A percentile compares a stretch with the other conserved stretches of the same genome.
phyloP scores from a whole-genome alignment of 2,888 invertebrate genomes.

The Altica lythri region DNA sequence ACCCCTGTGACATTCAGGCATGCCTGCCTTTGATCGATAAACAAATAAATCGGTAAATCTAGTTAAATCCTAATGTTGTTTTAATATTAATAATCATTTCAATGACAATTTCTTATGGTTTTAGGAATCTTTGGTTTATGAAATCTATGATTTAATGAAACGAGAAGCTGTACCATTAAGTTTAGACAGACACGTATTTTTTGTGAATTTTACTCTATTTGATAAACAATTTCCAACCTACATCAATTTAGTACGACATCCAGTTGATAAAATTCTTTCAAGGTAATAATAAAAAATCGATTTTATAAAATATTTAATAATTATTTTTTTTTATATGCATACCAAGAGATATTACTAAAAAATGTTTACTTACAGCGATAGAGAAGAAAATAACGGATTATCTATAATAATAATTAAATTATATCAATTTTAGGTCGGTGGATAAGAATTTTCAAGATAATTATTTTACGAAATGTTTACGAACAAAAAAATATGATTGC shows the following conservation, averaged over 20 bases:
- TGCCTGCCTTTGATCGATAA: too few relatives aligned
- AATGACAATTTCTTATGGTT: too few relatives aligned
- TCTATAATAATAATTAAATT: not conserved
- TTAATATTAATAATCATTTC: too few relatives aligned
- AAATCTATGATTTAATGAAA: slow-evolving; percentile 59
- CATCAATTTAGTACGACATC: slow-evolving; percentile 66
- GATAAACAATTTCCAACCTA: slow-evolving; percentile 64
- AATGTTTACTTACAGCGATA: too few relatives aligned
- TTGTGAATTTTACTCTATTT: slow-evolving; percentile 64
- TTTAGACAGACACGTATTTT: slow-evolving; percentile 65
- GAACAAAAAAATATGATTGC: slow-evolving; percentile 37
- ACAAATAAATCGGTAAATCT: too few relatives aligned
- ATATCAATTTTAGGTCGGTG: slow-evolving; percentile 21
- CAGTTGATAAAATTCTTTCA: slow-evolving; percentile 61
- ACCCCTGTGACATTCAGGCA: too few relatives aligned
- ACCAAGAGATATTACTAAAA: too few relatives aligned
- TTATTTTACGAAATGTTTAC: slow-evolving; percentile 38
- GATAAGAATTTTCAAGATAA: slow-evolving; percentile 29
- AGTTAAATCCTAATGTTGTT: too few relatives aligned
- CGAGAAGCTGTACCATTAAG: slow-evolving; percentile 64
- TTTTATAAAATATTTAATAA: not conserved
- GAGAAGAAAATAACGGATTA: too few relatives aligned
- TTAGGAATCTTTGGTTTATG: slow-evolving; percentile 61
- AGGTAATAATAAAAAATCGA: slow-evolving; percentile 54
- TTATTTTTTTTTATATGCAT: not conserved